phyloP scores from a whole-genome alignment of 2,113 vertebrate genomes.

The Channa maculata region DNA sequence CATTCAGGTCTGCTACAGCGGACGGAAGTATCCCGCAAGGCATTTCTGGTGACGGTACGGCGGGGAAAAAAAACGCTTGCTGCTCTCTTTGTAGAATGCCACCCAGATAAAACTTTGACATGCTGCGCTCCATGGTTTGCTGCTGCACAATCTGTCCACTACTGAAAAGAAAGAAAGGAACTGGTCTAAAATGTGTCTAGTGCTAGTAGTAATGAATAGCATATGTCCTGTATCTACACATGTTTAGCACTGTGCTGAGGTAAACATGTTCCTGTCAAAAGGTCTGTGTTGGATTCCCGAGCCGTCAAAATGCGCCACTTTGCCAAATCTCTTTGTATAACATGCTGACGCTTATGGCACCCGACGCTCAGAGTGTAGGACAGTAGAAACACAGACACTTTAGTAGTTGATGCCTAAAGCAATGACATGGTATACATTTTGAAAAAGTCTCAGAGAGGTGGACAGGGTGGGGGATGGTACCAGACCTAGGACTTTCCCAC shows the following conservation, averaged over 20 bases:
- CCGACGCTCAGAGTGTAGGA: too few species aligned
- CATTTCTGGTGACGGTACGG: conserved; percentile 61
- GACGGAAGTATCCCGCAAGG: conserved; percentile 65
- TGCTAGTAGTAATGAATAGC: conserved; percentile 17
- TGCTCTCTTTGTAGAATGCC: conserved; percentile 71
- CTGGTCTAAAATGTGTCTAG: background rate
- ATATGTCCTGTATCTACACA: background rate
- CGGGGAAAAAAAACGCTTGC: conserved; percentile 64
- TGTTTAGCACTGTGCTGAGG: conserved; percentile 17
- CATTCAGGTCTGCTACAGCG: conserved; percentile 52
- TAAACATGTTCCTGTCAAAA: conserved; percentile 16
- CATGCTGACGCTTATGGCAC: too few species aligned
- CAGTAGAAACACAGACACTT: too few species aligned
- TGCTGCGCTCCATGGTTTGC: conserved; percentile 44
- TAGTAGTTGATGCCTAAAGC: too few species aligned
- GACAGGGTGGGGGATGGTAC: too few species aligned
- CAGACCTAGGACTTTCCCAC: too few species aligned
- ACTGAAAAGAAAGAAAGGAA: conserved; percentile 9
- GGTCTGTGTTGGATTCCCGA: background rate
- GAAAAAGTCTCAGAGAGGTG: too few species aligned
- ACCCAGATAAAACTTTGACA: conserved; percentile 41
- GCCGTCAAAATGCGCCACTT: too few species aligned
- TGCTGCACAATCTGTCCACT: background rate
- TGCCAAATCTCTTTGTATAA: too few species aligned
- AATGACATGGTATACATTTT: too few species aligned